Base-by-base conservation (phyloP, 2,797 vertebrate genomes). In the Leptoclinus maculatus region DNA sequence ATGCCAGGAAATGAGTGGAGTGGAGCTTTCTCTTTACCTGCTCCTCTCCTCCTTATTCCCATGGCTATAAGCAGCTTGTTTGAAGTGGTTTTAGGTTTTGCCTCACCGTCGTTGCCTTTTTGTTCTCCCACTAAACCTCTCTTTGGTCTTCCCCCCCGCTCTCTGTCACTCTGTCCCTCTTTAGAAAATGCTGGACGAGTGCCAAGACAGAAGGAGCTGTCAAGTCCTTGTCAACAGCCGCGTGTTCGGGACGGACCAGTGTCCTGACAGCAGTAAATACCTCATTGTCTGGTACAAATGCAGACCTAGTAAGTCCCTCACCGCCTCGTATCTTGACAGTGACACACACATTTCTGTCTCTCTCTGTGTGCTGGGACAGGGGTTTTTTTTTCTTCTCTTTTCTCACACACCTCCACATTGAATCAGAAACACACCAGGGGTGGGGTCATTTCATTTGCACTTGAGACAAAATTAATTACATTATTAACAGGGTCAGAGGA, bases 171-270 rank as follows among this genome's bases (percentile, higher is more conserved):
- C 67, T 90, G 75, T 83, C 73, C 80, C 59, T 69, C 82, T 88
- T 88, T 88, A 97, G 97, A 97, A 97, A 94, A 96, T 97, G 95
- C 92, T 96, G 95, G 96, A 97, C 19, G 96, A 97, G 91, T 97
- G 97, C 93, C 96, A 97, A 84, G 96, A 97, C 95, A 95, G 96
- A 88, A 92, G 96, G 89, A 97, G 94, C 89, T 98, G 97, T 95
- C 96, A 96, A 88, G 93, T 97, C 71, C 95, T 97, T 41, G 95
- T 98, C 92, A 97, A 96, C 86, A 97, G 96, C 90, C 95, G 96
- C 27, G 94, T 97, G 67, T 97, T 98, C n/a, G 97, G 97, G 49
- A 87, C 32, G 0, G 96, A 97, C 86, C 96, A 96, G 5, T 97
- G 97, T 92, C 97, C 97, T 0, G 94, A 94, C 82, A 94, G 95